phyloP scores from a whole-genome alignment of 1,140 invertebrate species.

The Pissodes strobi region DNA sequence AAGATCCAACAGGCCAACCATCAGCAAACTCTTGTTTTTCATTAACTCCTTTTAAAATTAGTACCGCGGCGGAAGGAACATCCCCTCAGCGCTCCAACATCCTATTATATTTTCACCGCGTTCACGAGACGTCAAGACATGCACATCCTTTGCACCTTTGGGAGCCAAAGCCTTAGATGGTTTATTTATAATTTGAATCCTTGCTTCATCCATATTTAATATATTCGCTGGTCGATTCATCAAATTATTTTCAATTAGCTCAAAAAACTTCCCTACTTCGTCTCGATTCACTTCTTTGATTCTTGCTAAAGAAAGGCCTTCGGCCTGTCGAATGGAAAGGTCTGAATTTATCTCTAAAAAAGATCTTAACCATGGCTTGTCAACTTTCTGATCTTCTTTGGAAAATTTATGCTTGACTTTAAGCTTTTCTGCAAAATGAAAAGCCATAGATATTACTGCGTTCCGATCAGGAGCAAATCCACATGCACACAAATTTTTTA shows the following conservation, averaged over 20 bases:
- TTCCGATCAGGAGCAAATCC: slow-evolving; percentile 3
- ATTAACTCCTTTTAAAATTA: slow-evolving; percentile 43
- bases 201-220: slow-evolving; percentile 54
- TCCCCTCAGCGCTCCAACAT: slow-evolving; percentile 40
- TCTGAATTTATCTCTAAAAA: slow-evolving; percentile 44
- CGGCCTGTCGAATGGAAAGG: slow-evolving; percentile 39
- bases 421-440: slow-evolving; percentile 45
- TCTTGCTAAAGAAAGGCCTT: slow-evolving; percentile 44
- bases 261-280: slow-evolving; percentile 44
- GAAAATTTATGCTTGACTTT: slow-evolving; percentile 40
- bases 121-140: slow-evolving; percentile 49
- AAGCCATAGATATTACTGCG: slow-evolving; percentile 35
- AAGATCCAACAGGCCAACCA: slow-evolving; percentile 46
- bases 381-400: slow-evolving; percentile 41
- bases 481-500: background rate
- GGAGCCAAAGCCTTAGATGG: slow-evolving; percentile 52
- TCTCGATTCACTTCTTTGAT: slow-evolving; percentile 34
- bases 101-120: no score
- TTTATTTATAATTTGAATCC: slow-evolving; percentile 54
- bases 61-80: slow-evolving; percentile 36
- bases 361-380: slow-evolving; percentile 40
- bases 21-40: slow-evolving; percentile 51
- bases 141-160: slow-evolving; percentile 52
- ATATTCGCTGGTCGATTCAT: slow-evolving; percentile 49
- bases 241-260: slow-evolving; percentile 47